Evolutionary conservation across 2,113 vertebrate species (phyloP).

Genomic region (Otolemur garnettii): DNA sequence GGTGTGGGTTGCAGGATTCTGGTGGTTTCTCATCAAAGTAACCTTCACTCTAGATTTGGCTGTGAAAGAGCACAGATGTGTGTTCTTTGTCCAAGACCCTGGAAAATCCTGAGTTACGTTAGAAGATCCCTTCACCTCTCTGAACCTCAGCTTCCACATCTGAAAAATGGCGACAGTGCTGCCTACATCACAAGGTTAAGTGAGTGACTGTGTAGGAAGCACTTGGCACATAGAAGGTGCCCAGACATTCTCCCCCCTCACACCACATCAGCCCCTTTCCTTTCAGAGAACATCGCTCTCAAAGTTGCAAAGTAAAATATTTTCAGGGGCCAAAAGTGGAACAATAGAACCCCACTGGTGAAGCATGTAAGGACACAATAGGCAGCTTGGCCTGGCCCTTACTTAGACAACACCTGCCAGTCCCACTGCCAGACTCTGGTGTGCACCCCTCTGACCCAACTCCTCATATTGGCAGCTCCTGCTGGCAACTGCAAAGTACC

Average conservation of each 20-base stretch:
- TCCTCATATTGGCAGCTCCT: not conserved
- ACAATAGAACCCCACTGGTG: not conserved
- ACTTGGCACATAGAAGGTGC: accelerated
- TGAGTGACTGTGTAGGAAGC: not conserved
- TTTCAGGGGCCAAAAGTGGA: not conserved
- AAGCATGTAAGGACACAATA: not conserved
- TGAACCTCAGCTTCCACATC: not conserved
- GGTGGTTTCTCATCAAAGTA: not conserved
- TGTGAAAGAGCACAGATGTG: not conserved
- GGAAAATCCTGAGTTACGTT: not conserved
- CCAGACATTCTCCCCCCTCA: not conserved
- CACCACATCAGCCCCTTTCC: not conserved
- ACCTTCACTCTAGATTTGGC: not conserved
- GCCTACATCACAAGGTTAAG: not conserved
- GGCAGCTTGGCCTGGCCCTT: not conserved
- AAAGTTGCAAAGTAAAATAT: not conserved
- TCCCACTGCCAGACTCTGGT: not conserved
- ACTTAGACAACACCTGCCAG: not conserved
- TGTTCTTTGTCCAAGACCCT: not conserved
- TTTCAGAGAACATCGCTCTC: not conserved
- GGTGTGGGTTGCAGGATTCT: not conserved
- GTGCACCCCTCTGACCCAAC: not conserved
- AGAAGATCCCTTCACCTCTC: not conserved
- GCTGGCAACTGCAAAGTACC: not conserved
- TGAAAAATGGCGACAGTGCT: not conserved